A percentile compares a stretch with the other conserved stretches of the same genome.
Evolutionary conservation across 2,113 vertebrate genomes (phyloP).

Genomic region (zebrafish (Danio rerio)): GRCz12tu NC_133182.1:16361501-16362000

Average conservation of each 20-base stretch:
- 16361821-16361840: neutral
- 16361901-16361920: neutral
- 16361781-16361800: conserved; percentile 46
- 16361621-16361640: neutral
- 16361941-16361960: too few relatives aligned
- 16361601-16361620: neutral
- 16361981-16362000: too few relatives aligned
- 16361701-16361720: conserved; percentile 68
- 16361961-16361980: too few relatives aligned
- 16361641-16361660: conserved; percentile 46
- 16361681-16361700: conserved; percentile 56
- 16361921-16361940: too few relatives aligned
- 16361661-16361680: conserved; percentile 39
- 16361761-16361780: conserved; percentile 37
- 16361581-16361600: neutral
- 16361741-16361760: conserved; percentile 53
- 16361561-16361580: neutral
- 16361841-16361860: conserved; percentile 67
- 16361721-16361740: conserved; percentile 64
- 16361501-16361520: too few relatives aligned
- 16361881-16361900: neutral
- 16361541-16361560: too few relatives aligned
- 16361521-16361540: too few relatives aligned
- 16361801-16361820: neutral
- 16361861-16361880: conserved; percentile 72